phyloP scores from a whole-genome alignment of 2,888 invertebrate species.

The Dryobotodes eremita region DNA sequence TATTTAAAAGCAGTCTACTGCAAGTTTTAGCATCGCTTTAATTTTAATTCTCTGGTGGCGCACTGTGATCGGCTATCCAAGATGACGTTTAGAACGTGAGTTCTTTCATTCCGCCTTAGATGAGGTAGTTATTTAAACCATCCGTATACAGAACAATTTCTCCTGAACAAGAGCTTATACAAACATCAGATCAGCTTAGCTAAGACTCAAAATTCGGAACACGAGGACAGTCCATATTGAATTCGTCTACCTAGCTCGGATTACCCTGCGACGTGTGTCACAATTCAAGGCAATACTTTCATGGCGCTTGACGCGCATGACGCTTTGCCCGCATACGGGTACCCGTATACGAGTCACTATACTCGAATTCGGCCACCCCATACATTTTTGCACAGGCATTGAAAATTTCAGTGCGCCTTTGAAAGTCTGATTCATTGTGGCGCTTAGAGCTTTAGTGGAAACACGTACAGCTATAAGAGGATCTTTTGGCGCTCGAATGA shows the following conservation, averaged over 20 bases:
- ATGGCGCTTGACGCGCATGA: not conserved
- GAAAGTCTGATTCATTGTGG: too few species aligned
- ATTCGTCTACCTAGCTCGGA: not conserved
- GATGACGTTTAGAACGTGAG: not conserved
- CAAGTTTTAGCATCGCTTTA: not conserved
- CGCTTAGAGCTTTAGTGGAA: too few species aligned
- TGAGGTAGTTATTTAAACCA: not conserved
- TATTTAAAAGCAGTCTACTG: slow-evolving; percentile 8
- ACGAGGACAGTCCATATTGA: not conserved
- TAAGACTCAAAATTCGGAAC: slow-evolving; percentile 17
- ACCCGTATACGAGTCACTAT: too few species aligned
- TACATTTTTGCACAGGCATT: not conserved
- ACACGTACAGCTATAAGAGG: too few species aligned
- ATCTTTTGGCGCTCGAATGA: too few species aligned
- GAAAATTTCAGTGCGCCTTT: too few species aligned
- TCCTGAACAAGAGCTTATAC: not conserved
- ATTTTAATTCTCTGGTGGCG: not conserved
- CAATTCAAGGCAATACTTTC: not conserved
- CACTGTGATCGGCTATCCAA: too few species aligned
- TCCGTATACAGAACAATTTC: slow-evolving; percentile 4
- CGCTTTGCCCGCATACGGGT: not conserved
- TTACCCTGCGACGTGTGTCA: not conserved
- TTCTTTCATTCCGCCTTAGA: not conserved
- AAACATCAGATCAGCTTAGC: not conserved
- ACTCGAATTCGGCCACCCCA: not conserved